Evolutionary conservation across 2,888 invertebrate species (phyloP).

Genomic region (Steinernema scapterisci): DNA sequence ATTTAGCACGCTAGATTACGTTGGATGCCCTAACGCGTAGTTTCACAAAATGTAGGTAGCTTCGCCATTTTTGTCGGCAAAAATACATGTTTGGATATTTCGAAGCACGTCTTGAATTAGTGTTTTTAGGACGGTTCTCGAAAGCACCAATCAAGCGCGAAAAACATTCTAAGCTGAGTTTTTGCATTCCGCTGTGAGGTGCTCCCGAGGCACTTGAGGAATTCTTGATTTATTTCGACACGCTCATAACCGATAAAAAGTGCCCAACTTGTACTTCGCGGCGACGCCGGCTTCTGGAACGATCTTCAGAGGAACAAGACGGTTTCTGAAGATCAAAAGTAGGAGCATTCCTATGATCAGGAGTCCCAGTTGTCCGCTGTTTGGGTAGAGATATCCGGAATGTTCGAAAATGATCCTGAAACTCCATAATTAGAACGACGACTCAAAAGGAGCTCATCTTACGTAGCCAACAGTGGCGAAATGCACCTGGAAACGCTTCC

Average conservation of each 20-base stretch:
- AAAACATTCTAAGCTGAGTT: neutral
- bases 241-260: constrained; percentile 45
- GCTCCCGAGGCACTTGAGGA: no score
- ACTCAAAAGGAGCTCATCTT: constrained; percentile 14
- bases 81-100: neutral
- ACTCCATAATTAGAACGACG: neutral
- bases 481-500: constrained; percentile 49
- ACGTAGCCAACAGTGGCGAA: constrained; percentile 50
- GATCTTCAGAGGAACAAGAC: constrained; percentile 46
- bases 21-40: no score
- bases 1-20: no score
- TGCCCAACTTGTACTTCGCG: constrained; percentile 45
- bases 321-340: constrained; percentile 41
- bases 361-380: constrained; percentile 40
- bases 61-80: no score
- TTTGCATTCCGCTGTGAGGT: no score
- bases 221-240: neutral
- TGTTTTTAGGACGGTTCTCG: no score
- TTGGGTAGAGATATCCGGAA: constrained; percentile 48
- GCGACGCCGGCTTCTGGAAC: constrained; percentile 41
- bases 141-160: neutral
- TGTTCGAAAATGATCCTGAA: constrained; percentile 49
- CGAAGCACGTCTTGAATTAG: neutral
- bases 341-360: constrained; percentile 43
- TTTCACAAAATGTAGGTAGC: no score